Evolutionary conservation across 2,797 vertebrate genomes (phyloP).

Genomic region (Streptopelia turtur): DNA sequence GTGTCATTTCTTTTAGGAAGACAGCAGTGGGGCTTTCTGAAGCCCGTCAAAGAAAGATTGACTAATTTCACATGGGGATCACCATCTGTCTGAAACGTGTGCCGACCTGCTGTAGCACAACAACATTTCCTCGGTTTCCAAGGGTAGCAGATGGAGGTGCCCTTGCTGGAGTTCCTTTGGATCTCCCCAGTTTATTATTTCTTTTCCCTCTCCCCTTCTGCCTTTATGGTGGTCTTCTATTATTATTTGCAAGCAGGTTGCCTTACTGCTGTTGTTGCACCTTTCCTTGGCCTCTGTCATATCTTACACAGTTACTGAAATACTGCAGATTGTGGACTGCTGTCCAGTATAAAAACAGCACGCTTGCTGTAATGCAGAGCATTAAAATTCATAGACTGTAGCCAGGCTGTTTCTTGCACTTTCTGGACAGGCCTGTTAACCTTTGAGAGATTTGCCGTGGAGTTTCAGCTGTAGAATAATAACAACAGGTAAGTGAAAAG

Average conservation of each 20-base stretch:
- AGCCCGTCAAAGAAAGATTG: not conserved
- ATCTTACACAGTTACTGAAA: constrained; percentile 53
- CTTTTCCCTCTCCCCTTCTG: not conserved
- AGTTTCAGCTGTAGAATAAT: constrained; percentile 46
- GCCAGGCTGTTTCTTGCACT: constrained; percentile 14
- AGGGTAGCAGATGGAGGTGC: not conserved
- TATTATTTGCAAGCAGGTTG: not conserved
- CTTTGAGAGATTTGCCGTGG: constrained; percentile 49
- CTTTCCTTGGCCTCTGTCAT: constrained; percentile 55
- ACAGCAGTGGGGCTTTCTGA: not conserved
- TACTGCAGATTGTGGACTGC: constrained; percentile 44
- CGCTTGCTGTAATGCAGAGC: constrained; percentile 51
- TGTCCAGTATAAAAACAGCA: constrained; percentile 66
- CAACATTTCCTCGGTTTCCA: not conserved
- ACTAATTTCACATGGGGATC: not conserved
- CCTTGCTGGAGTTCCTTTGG: not conserved
- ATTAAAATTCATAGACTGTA: constrained; percentile 70
- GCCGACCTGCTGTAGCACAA: not conserved
- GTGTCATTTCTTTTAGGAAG: not conserved
- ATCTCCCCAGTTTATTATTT: not conserved
- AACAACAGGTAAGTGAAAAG: constrained; percentile 51
- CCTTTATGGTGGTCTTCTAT: not conserved
- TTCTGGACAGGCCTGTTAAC: constrained; percentile 65
- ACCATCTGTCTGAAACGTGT: not conserved
- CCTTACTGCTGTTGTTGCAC: constrained; percentile 38